Evolutionary conservation across 2,113 vertebrate species (phyloP), one percentile per base, ranked within the genome.

Genomic region (Phainopepla nitens): DNA sequence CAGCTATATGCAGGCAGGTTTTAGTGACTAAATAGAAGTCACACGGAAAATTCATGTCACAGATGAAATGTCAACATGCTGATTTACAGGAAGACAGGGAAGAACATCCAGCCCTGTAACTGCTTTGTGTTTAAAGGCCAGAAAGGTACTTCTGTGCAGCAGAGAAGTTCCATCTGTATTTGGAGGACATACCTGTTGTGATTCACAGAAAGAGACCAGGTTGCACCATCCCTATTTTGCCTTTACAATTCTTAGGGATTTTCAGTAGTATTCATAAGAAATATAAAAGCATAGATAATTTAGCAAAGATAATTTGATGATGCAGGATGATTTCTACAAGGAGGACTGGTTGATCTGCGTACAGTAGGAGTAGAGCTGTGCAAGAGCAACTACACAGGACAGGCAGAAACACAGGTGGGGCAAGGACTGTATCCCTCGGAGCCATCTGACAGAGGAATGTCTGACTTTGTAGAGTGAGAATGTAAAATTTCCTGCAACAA

Each of bases 81-180:
- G 71, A 82, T 93, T 57, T 61, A 89, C 96, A 89, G 93, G 92
- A 96, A 96, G 57, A 69, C 51, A 69, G 42, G 65, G 42, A 68
- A 71, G 60, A 89, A 96, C 90, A 94, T 75, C 73, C 69, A 89
- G 69, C 49, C 51, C 82, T 12, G 1, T 45, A 42, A 84, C 17
- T 53, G 28, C 47, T 77, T 66, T 78, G 56, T 56, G 44, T 64
- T 73, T 70, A 68, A 73, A 66, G 44, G 58, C 56, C 75, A 85
- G 58, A 88, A 89, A 58, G 14, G 13, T 54, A 29, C 8, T 91
- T 47, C 20, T 60, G n/a, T 60, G 18, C 24, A 64, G 17, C 36
- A 51, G 18, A 68, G 65, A 66, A 17, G 11, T 44, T 81, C 50
- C 24, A 31, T 4, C 8, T 64, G 13, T 33, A 23, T 45, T 35